Base-by-base conservation (phyloP, 2,113 vertebrate genomes). In the Antigone vipio region DNA sequence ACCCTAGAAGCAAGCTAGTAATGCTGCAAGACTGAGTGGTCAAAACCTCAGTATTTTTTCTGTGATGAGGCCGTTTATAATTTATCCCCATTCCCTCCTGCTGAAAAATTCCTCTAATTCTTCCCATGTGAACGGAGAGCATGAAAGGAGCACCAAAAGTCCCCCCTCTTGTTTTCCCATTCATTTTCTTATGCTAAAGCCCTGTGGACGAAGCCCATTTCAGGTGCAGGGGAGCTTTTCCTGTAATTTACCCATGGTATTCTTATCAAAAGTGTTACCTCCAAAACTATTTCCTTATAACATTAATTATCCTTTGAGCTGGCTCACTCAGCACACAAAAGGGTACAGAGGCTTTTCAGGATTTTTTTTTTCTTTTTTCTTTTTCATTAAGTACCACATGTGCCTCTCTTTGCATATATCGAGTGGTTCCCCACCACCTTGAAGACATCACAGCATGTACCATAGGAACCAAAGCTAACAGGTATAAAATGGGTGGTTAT, bases 201-300 rank as follows among this genome's bases (percentile, higher is more conserved):
- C 71, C 85, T 75, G 52, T 84, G 78, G 85, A 82, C 1, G 12
- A 86, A 97, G 75, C 49, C 79, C 7, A 0, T 85, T 95, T 82
- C 86, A 92, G 64, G 85, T 97, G 42, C 63, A 50, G 92, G 73
- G 90, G 69, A 84, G 50, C 82, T 79, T 93, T 96, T 95, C 93
- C 92, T 96, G 79, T 94, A 59, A 95, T 87, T 95, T 90, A 89
- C 78, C 73, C 71, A 21, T 42, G 29, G 35, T 92, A 82, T 76
- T 89, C 80, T 93, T 96, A 93, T 71, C 89, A 96, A 81, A 86
- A 95, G 52, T n/a, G 77, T 95, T 95, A 58, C 89, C 74, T 94
- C 86, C 47, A 76, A 60, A 97, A 93, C 69, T 52, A 55, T 78
- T 95, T 96, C 89, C 93, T 95, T 96, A 83, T 72, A 75, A 74